Evolutionary conservation across 1,140 invertebrate genomes (phyloP).

Genomic region (Apocrypta bakeri): DNA sequence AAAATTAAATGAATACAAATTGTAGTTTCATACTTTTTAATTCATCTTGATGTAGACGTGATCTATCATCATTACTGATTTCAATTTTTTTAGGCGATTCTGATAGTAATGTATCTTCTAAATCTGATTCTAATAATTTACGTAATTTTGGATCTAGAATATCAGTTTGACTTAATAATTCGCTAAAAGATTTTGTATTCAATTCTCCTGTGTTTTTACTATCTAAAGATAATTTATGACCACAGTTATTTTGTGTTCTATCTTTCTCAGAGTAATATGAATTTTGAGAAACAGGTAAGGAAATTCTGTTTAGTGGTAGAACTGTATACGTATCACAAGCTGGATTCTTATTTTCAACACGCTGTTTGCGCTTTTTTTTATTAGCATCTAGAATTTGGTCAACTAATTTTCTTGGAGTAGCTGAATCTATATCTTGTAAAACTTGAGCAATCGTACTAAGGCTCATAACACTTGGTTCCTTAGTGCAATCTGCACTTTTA

Average conservation of each 20-base stretch:
- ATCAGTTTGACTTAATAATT: conserved; percentile 12
- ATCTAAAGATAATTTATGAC: conserved; percentile 62
- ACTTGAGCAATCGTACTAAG: conserved; percentile 66
- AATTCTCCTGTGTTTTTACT: conserved; percentile 54
- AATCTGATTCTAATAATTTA: conserved; percentile 33
- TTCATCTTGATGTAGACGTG: conserved; percentile 11
- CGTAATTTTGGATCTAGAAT: conserved; percentile 15
- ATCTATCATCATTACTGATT: conserved; percentile 1
- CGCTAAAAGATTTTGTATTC: conserved; percentile 10
- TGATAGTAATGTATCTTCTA: neutral
- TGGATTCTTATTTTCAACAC: conserved; percentile 3
- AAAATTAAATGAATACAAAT: neutral
- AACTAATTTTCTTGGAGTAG: conserved; percentile 65
- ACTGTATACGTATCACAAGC: conserved; percentile 56
- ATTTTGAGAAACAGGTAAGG: conserved; percentile 53
- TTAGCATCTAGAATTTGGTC: conserved; percentile 67
- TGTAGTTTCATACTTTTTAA: conserved; percentile 20
- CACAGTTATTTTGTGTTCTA: conserved; percentile 28
- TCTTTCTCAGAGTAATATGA: conserved; percentile 50
- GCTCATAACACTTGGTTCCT: conserved; percentile 64
- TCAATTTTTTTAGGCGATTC: neutral
- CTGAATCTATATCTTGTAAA: conserved; percentile 60
- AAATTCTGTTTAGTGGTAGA: conserved; percentile 52
- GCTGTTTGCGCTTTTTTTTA: conserved; percentile 60
- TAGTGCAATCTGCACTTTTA: conserved; percentile 51